Evolutionary conservation across 2,113 vertebrate genomes (phyloP).

Genomic region (Chloroceryle aenea): DNA sequence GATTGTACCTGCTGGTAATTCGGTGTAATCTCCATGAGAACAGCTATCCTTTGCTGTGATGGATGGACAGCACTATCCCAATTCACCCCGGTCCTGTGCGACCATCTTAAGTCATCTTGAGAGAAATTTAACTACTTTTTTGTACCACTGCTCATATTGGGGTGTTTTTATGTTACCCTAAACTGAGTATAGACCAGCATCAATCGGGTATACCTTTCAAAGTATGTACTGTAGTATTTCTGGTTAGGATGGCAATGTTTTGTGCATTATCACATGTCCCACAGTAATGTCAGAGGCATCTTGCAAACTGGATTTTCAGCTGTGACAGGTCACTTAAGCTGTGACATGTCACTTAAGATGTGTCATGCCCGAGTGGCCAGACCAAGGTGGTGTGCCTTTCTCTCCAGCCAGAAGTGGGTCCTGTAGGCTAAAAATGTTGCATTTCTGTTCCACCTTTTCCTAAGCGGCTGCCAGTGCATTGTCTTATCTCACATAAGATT

Average conservation of each 20-base stretch:
- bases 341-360: neutral
- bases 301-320: neutral
- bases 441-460: neutral
- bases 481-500: neutral
- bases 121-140: neutral
- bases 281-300: neutral
- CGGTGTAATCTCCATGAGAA: neutral
- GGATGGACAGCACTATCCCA: neutral
- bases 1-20: neutral
- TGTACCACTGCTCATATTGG: neutral
- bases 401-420: neutral
- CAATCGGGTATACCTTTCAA: neutral
- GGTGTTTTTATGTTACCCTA: neutral
- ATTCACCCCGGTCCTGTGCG: neutral
- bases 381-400: neutral
- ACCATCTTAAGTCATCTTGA: neutral
- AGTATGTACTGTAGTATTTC: neutral
- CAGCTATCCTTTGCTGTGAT: neutral
- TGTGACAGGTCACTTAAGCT: constrained; percentile 35
- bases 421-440: neutral
- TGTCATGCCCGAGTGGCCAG: neutral
- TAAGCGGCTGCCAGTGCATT: neutral
- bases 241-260: neutral
- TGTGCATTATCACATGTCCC: neutral
- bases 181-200: neutral